These are phyloP conservation scores for Kobus ellipsiprymnus DNA, from an alignment of 2,113 vertebrate genomes.

Conservation along the genomic window DNA sequence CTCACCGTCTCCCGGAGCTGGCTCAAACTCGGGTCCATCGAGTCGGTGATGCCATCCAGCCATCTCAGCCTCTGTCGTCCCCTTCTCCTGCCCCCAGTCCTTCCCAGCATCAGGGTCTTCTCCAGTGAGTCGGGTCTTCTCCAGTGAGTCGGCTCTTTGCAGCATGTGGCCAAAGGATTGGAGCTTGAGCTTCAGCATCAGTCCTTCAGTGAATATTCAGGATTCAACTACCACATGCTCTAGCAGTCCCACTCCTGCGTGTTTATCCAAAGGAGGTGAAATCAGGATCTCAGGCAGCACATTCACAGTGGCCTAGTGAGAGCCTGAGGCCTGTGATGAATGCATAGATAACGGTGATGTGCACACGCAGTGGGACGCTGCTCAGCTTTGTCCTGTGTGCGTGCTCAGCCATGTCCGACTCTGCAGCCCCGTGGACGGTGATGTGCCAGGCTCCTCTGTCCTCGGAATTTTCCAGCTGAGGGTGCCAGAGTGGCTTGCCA, in stretches of 20 bases:
- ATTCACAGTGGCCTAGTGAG: background rate
- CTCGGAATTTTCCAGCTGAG: background rate
- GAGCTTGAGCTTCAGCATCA: background rate
- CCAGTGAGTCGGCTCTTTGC: background rate
- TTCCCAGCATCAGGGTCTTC: background rate
- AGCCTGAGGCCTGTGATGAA: background rate
- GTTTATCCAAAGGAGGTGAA: background rate
- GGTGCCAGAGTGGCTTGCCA: background rate
- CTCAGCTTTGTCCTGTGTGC: background rate
- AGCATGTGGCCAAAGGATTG: background rate
- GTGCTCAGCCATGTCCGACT: background rate
- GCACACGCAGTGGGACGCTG: accelerated
- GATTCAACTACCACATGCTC: background rate
- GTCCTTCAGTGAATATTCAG: background rate
- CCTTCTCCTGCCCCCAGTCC: background rate
- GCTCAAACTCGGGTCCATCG: background rate
- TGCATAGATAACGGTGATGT: accelerated
- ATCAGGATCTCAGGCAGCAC: background rate
- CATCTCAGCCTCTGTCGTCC: background rate
- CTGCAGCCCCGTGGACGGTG: background rate
- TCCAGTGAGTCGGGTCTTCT: background rate
- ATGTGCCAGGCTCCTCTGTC: background rate
- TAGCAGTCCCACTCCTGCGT: background rate
- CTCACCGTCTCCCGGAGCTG: background rate
- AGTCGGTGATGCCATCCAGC: background rate